Base-by-base conservation (phyloP, 1,140 invertebrate genomes). In the Drosophila saltans region DNA sequence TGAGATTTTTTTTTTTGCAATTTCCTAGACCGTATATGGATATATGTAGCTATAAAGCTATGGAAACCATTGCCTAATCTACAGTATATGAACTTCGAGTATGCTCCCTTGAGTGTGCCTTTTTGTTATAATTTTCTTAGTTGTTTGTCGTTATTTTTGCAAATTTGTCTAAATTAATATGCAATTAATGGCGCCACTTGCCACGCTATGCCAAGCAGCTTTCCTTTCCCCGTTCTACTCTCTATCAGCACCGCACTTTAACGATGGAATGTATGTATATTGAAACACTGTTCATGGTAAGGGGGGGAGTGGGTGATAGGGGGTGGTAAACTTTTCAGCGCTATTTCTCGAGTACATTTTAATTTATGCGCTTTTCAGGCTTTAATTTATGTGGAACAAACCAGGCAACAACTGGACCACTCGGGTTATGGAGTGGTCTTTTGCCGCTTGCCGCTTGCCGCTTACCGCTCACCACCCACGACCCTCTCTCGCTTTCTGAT, bases 111-210 rank as follows among this genome's bases (percentile, higher is more conserved):
- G 2, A 48, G 41, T 52, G 11, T 61, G 21, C 24, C 36, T 33
- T 71, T 30, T 57, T 62, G 40, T 71, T 56, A 30, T 39, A 45
- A 30, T 48, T 55, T 60, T 33, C 36, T 55, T 0, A 58, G n/a
- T 36, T 36, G 33, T 52, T 52, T 52, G 30, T 58, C 28, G 40
- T 67, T 64, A 40, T 57, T 60, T 62, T 59, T 24, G 52, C 62
- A 64, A 77, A 80, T 80, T 80, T 77, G 74, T 80, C 74, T 67
- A 73, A 77, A 77, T 77, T 80, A 80, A 80, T 77, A 69, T 73
- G 66, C 74, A 70, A 67, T 77, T 80, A 80, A 79, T 76, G 73
- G 66, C 66, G 65, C 74, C 70, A 65, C 66, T 73, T 69, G 70
- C 69, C 43, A 72, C 40, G 39, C 10, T 52, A 24, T 48, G 16